Evolutionary conservation across 2,888 invertebrate species (phyloP).

Genomic region (Megamerina dolium): DNA sequence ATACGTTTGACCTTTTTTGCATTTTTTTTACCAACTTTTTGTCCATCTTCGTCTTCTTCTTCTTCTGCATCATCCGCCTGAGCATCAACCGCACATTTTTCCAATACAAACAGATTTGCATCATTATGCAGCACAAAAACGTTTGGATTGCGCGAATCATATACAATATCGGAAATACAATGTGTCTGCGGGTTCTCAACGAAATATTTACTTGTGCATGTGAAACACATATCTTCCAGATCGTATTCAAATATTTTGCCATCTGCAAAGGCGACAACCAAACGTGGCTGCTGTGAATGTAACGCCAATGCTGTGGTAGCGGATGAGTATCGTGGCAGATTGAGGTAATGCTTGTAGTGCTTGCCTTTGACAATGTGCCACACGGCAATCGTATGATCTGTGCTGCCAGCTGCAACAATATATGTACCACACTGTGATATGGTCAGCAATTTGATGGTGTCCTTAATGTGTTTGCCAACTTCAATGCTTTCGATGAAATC

Average conservation of each 20-base stretch:
- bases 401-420: constrained; percentile 64
- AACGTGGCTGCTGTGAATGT: constrained; percentile 54
- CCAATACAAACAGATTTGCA: constrained; percentile 51
- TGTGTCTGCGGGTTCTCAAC: constrained; percentile 49
- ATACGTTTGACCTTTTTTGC: constrained; percentile 13
- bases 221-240: constrained; percentile 58
- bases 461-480: constrained; percentile 50
- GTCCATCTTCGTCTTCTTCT: not conserved
- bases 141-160: constrained; percentile 58
- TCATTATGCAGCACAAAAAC: constrained; percentile 71
- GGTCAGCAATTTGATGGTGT: constrained; percentile 52
- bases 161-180: constrained; percentile 55
- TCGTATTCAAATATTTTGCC: constrained; percentile 76
- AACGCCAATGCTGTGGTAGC: constrained; percentile 69
- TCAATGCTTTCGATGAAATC: constrained; percentile 45
- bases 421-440: constrained; percentile 56
- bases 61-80: constrained; percentile 35
- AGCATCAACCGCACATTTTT: constrained; percentile 27
- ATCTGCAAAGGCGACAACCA: constrained; percentile 73
- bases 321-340: constrained; percentile 64
- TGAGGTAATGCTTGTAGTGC: constrained; percentile 52
- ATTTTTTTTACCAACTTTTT: constrained; percentile 13
- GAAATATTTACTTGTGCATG: constrained; percentile 53
- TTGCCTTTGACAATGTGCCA: constrained; percentile 52
- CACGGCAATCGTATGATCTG: constrained; percentile 59